phyloP scores from a whole-genome alignment of 2,888 invertebrate species.

The Diaprepes abbreviatus region DNA sequence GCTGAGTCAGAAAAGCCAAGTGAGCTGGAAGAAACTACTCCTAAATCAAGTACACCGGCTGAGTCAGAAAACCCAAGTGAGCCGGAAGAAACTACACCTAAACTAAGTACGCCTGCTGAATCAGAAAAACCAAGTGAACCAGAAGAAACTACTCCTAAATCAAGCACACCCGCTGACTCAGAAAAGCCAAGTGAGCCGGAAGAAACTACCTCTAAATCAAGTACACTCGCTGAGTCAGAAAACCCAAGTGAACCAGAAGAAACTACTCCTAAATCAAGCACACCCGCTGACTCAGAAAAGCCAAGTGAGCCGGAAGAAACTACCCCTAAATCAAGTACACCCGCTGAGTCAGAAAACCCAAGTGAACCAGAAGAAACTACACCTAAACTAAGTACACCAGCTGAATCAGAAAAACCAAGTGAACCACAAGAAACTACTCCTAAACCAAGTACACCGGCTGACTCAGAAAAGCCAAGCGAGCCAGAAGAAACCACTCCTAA shows the following conservation, averaged over 20 bases:
- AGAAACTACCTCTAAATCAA: conserved; percentile 8
- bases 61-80: conserved; percentile 22
- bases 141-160: conserved; percentile 13
- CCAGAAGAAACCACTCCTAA: conserved; percentile 11
- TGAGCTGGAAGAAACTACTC: conserved; percentile 31
- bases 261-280: not conserved
- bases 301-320: conserved; percentile 17
- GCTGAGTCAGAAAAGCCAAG: conserved; percentile 23
- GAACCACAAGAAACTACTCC: conserved; percentile 23
- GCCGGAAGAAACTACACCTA: conserved; percentile 23
- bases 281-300: conserved; percentile 10
- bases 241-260: not conserved
- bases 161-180: conserved; percentile 12
- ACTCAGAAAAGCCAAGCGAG: conserved; percentile 21
- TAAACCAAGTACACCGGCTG: conserved; percentile 9
- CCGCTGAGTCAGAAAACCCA: conserved; percentile 19
- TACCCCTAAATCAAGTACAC: conserved; percentile 11
- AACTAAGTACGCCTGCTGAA: conserved; percentile 18
- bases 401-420: conserved; percentile 25
- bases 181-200: conserved; percentile 20
- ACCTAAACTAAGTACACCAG: conserved; percentile 4
- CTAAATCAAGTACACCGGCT: conserved; percentile 16
- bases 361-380: conserved; percentile 23
- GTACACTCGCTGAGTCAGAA: conserved; percentile 6
- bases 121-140: conserved; percentile 22